A percentile compares a stretch with the other conserved stretches of the same genome.
Evolutionary conservation across 2,797 vertebrate species (phyloP).

Genomic region (Rhinella marina): DNA sequence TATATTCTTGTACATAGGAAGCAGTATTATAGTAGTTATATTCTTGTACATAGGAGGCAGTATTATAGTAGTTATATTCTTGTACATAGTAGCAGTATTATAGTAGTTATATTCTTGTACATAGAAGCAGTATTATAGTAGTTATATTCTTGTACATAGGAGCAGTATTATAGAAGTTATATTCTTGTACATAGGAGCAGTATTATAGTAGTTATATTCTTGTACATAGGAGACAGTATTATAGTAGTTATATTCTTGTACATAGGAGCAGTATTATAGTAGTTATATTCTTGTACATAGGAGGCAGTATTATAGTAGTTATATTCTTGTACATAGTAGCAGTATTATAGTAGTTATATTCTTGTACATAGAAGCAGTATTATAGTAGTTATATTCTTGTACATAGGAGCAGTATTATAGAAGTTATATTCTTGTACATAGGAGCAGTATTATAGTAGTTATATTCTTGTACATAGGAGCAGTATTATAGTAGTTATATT

Average conservation of each 20-base stretch:
- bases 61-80: constrained; percentile 21
- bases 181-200: constrained; percentile 8
- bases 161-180: background rate
- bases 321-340: constrained; percentile 3
- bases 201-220: constrained; percentile 27
- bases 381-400: too few species aligned
- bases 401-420: background rate
- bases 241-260: constrained; percentile 3
- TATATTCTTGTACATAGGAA: constrained; percentile 1
- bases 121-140: constrained; percentile 12
- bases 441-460: constrained; percentile 4
- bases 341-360: constrained; percentile 20
- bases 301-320: constrained; percentile 11
- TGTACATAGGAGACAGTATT: constrained; percentile 9
- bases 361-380: background rate
- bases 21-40: constrained; percentile 19
- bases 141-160: constrained; percentile 19
- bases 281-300: constrained; percentile 1
- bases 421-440: constrained; percentile 1
- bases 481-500: constrained; percentile 20
- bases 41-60: constrained; percentile 13
- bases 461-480: constrained; percentile 7
- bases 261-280: background rate
- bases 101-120: constrained; percentile 22
- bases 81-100: background rate